Conservation (phyloP, 2,113 vertebrate genomes). For the human region DNA sequence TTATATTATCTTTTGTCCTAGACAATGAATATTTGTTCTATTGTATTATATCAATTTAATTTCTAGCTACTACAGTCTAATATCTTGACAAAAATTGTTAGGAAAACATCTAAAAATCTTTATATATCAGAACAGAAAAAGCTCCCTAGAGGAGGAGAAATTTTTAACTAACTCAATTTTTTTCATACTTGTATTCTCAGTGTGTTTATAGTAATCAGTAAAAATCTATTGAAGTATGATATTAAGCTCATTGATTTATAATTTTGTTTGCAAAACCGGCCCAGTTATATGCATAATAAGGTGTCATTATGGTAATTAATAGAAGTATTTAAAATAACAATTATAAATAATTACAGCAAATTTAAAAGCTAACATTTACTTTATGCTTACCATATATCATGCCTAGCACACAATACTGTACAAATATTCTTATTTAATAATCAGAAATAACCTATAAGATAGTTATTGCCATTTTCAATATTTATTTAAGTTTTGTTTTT, state of each 20-base stretch:
- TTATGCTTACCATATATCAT: background rate
- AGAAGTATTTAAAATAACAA: background rate
- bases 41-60: slow-evolving; percentile 8
- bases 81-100: background rate
- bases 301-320: background rate
- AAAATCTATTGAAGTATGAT: background rate
- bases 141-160: fast-evolving
- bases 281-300: background rate
- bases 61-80: background rate
- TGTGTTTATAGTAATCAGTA: background rate
- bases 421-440: background rate
- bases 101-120: background rate
- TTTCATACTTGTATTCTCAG: background rate
- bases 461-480: background rate
- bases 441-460: background rate
- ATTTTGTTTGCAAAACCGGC: background rate
- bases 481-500: background rate
- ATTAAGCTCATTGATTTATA: background rate
- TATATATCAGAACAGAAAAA: background rate
- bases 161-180: background rate
- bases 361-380: slow-evolving; percentile 3
- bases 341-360: background rate
- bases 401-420: background rate
- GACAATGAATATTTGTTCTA: background rate
- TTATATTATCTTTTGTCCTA: background rate